Evolutionary conservation across 2,113 vertebrate genomes (phyloP).

Genomic region (Proteles cristata): DNA sequence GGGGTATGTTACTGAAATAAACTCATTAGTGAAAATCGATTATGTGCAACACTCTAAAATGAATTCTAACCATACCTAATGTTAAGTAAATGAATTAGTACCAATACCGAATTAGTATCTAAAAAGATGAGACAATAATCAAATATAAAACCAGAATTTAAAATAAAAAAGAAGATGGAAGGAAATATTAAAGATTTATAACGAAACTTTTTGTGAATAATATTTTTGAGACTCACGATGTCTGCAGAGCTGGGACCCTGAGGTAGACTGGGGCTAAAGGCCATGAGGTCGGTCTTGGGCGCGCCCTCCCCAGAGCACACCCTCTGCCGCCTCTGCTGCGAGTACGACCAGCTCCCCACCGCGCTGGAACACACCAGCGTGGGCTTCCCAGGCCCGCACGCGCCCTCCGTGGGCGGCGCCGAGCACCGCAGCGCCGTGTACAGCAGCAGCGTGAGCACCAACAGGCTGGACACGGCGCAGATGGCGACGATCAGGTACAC

Average conservation of each 20-base stretch:
- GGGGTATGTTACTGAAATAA: not conserved
- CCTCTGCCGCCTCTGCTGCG: no score
- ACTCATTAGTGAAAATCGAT: not conserved
- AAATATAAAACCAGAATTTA: not conserved
- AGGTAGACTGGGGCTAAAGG: constrained; percentile 83
- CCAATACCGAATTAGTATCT: not conserved
- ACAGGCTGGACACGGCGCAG: not conserved
- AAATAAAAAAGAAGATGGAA: not conserved
- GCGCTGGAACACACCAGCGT: no score
- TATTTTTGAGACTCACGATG: constrained; percentile 54
- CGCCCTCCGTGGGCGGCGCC: not conserved
- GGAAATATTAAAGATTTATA: not conserved
- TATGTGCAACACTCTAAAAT: not conserved
- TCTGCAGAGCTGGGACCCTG: constrained; percentile 44
- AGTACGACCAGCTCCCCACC: no score
- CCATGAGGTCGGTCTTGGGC: constrained; percentile 82
- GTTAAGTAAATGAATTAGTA: not conserved
- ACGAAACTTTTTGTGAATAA: not conserved
- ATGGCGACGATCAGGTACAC: no score
- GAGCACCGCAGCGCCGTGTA: constrained; percentile 55
- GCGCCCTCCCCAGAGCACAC: not conserved
- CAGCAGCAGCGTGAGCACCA: constrained; percentile 66
- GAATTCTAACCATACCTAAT: not conserved
- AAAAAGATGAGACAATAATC: not conserved
- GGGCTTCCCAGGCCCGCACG: not conserved